Evolutionary conservation across 2,797 vertebrate genomes (phyloP), one percentile per base, ranked within the genome.

Genomic region (Amblyraja radiata): DNA sequence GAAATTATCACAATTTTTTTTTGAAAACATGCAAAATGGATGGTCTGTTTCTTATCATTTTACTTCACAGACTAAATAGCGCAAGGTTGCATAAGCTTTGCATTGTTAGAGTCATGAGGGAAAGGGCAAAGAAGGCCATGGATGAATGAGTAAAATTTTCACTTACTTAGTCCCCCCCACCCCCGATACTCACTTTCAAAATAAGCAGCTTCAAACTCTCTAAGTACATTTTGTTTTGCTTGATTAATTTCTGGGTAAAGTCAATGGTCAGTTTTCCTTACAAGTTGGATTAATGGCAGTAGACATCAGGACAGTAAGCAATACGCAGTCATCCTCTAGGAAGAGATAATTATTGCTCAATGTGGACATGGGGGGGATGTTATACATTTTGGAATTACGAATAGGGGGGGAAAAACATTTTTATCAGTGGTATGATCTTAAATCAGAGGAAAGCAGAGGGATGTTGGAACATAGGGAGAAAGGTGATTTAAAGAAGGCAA

Each of bases 1-100:
- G 54, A 93, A 93, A 84, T 11, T 83, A 88, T 32, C 0, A 93
- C 93, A 32, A 54, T 86, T 71, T 79, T 93, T 16, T 78, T 93
- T 93, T 81, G 79, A 93, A n/a, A 65, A 58, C 0, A 77, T 94
- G 10, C 84, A 88, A 88, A 88, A 65, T 88, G 13, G 79, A 86
- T 76, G 83, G 46, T 93, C 94, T 94, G 93, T 0, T 65, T 93
- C 94, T 93, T 94, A 23, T 94, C 93, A 65, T 93, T 94, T 94
- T 94, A 88, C 90, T 79, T n/a, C 91, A 58, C 14, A 93, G 93
- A 94, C 84, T 94, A 93, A 94, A 93, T 93, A 94, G 93, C 73
- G 93, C 93, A 94, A 94, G 93, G 11, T 93, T 63, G 78, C 94
- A 93, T 93, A 90, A 68, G 94, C 93, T 18, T 88, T 79, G 68